Base-by-base conservation (phyloP, 2,113 vertebrate genomes). In the Suncus etruscus region DNA sequence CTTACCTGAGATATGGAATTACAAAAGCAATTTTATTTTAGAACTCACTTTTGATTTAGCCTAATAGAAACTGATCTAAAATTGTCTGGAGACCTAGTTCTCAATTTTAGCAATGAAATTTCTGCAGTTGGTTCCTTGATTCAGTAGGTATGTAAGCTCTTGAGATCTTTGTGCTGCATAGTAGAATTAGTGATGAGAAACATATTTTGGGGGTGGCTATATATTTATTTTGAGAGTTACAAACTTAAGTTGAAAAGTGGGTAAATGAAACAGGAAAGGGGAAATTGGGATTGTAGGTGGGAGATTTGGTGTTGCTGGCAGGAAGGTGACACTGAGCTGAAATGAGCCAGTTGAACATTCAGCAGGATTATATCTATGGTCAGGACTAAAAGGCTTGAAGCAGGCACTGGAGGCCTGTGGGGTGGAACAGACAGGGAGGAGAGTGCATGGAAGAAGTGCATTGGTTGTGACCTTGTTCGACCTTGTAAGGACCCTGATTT, bases 161-260 rank as follows among this genome's bases (percentile, higher is more conserved):
- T 87, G 65, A 58, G 47, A 45, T 88, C 12, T 86, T 72, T 79
- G 22, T 82, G 48, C 63, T 88, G 70, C 25, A 65, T 79, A 29
- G 51, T 77, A 51, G 51, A 7, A 22, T 82, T 47, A 69, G 2
- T 66, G 73, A 89, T 70, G 72, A 90, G 72, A 84, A 94, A 48
- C 24, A 75, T 31, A 2, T 86, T 51, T 90, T 15, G 24, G 54
- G 11, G 25, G 6, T 81, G 31, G 47, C 65, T 58, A 22, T 65
- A 39, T 72, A 73, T 50, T 14, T 54, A 11, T 72, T 83, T 47
- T 0, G 8, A 25, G 14, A n/a, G 1, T 65, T 61, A 58, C 25
- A 88, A 11, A 65, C 4, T 5, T 69, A 50, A 89, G 51, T n/a
- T 61, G 47, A 32, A 77, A 77, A 32, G 58, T 68, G 69, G n/a